Percentiles rank a stretch among this genome's conserved stretches.
phyloP scores from a whole-genome alignment of 1,140 invertebrate genomes.

The roundworm (Caenorhabditis elegans) region WBcel235 BX284603.4:5535001-5535500 shows the following conservation, averaged over 20 bases:
- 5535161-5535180: background rate
- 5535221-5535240: background rate
- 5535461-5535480: too few species aligned
- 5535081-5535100: background rate
- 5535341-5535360: background rate
- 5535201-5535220: conserved; percentile 23
- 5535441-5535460: background rate
- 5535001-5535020: too few species aligned
- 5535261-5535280: background rate
- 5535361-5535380: background rate
- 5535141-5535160: conserved; percentile 5
- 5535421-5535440: background rate
- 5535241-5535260: background rate
- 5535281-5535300: background rate
- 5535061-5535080: background rate
- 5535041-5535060: too few species aligned
- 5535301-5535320: background rate
- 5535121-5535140: conserved; percentile 10
- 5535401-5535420: background rate
- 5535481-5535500: too few species aligned
- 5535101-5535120: conserved; percentile 27
- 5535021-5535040: too few species aligned
- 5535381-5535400: background rate
- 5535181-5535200: conserved; percentile 12
- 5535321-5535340: background rate